Base-by-base conservation (phyloP, 2,888 invertebrate genomes). In the Pseudococcus longispinus region DNA sequence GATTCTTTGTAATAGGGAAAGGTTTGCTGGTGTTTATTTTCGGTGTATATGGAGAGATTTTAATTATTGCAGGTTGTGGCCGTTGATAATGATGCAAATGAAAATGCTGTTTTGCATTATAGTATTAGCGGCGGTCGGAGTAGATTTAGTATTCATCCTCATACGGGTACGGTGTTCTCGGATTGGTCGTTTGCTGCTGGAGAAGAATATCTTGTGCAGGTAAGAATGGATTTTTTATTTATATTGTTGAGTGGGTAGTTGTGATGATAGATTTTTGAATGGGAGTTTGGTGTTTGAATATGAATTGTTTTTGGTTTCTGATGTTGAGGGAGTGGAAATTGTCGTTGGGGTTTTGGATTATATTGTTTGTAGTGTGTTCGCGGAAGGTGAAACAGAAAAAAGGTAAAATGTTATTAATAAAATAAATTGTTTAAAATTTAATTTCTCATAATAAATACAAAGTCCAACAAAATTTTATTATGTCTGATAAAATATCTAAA, bases 91-190 rank as follows among this genome's bases (percentile, higher is more conserved):
- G 98, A 98, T 91, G 92, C 92, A 86, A 96, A 96, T 11, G 93
- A 93, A 88, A 98, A 98, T 92, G 96, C 96, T 87, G 93, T 94
- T 89, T 93, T 98, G 89, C 94, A 94, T 29, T 98, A 97, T 92
- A 94, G 94, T 89, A 94, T 95, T 83, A 95, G 94, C 90, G 94
- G 95, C 18, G 96, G 96, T 18, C 95, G 95, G 85, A 42, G 46
- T 29, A 94, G 94, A 90, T 96, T 98, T 92, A 94, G 94, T 88
- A 95, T 98, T 88, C 94, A 97, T 91, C 94, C 95, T 26, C 92
- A 92, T 89, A 95, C 95, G 15, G 98, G 98, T 18, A 94, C 96
- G 90, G 94, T 98, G 87, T 95, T 94, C 91, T 94, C 95, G 77
- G 93, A 94, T 88, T 93, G 94, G 89, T 93, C 93, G 86, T 94